Evolutionary conservation across 2,888 invertebrate genomes (phyloP), one percentile per base, ranked within the genome.

Genomic region (Ophion obscuratus): DNA sequence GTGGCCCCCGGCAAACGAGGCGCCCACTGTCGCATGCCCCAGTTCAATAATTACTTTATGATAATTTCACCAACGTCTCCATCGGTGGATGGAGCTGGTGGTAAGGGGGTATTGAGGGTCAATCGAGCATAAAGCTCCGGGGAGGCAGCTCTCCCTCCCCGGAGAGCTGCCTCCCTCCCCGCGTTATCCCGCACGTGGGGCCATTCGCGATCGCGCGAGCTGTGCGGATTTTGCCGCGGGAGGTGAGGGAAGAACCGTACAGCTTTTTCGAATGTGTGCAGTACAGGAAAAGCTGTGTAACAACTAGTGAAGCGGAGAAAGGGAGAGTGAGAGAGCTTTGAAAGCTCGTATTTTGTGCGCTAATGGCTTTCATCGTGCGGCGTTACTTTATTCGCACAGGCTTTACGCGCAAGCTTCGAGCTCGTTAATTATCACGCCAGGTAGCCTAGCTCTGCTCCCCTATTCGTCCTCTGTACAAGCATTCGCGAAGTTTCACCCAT

Each of bases 341-440:
- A 62, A 31, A 75, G 64, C 70, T 71, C 62, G 86, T 88, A 87
- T 61, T 91, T 91, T 89, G 87, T 89, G 78, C 88, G 87, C 90
- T 90, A 91, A 92, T 92, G 89, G 91, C 88, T 91, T 92, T 91
- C 89, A 88, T 87, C 88, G 88, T 83, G 87, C 76, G 66, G 66
- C 88, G 89, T 90, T 92, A 92, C 90, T 91, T 91, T 91, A 90
- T 90, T 91, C 90, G 88, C 73, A 68, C 87, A 71, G 75, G 71
- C 89, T 87, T 91, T 90, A 88, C 88, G 88, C 89, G 82, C 44
- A 47, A 70, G 59, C 53, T 68, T 67, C 86, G 82, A 90, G 90
- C 91, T 90, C 90, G 90, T 91, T 92, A 90, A 92, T 92, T 92
- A 91, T 81, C 85, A 75, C 74, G n/a, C 68, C 62, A 47, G 71